Conservation (phyloP, 2,888 invertebrate species). For the Amitus sp. region DNA sequence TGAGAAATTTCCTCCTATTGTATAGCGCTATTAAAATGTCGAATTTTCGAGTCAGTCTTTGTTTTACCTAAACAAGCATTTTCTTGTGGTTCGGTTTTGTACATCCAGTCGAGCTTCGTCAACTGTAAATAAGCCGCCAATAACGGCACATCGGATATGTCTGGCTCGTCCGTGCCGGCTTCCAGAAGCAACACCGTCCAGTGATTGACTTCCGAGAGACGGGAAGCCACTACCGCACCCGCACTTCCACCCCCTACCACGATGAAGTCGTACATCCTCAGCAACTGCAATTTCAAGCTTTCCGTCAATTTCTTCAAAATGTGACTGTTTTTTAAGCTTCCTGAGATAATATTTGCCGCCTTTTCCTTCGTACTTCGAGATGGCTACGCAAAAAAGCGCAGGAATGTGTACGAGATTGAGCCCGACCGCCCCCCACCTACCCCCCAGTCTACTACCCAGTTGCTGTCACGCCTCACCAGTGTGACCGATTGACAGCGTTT, state of each 20-base stretch:
- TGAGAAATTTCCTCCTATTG: no score
- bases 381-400: no score
- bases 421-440: no score
- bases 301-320: no score
- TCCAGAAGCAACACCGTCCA: slow-evolving; percentile 86
- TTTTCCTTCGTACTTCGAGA: no score
- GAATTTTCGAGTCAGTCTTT: no score
- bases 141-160: slow-evolving; percentile 88
- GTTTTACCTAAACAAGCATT: slow-evolving; percentile 85
- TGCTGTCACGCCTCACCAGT: no score
- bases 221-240: slow-evolving; percentile 78
- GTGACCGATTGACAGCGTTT: no score
- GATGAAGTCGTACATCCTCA: slow-evolving; percentile 86
- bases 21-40: no score
- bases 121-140: slow-evolving; percentile 88
- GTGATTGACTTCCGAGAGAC: slow-evolving; percentile 77
- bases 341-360: no score
- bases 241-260: slow-evolving; percentile 90
- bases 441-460: no score
- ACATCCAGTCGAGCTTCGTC: slow-evolving; percentile 91
- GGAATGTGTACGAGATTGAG: no score
- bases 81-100: slow-evolving; percentile 89
- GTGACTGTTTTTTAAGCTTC: not conserved
- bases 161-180: slow-evolving; percentile 91
- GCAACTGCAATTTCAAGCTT: slow-evolving; percentile 69